phyloP scores from a whole-genome alignment of 2,797 vertebrate genomes.

The Pampus argenteus region DNA sequence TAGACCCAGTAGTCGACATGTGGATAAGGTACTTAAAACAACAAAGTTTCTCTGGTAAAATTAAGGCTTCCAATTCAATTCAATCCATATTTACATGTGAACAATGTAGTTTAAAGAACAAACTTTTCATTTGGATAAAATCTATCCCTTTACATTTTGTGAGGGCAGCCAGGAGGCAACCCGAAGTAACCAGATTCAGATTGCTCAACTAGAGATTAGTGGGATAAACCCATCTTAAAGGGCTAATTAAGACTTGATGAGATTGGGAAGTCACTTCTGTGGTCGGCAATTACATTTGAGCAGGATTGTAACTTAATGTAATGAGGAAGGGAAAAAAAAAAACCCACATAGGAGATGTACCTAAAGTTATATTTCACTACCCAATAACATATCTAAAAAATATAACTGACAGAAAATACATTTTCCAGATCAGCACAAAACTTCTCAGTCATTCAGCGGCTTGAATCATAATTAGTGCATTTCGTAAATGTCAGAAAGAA shows the following conservation, averaged over 20 bases:
- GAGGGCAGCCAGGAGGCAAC: slow-evolving; percentile 60
- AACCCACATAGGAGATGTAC: slow-evolving; percentile 23
- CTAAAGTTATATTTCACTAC: slow-evolving; percentile 4
- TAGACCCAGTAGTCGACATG: background rate
- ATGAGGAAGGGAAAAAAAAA: slow-evolving; percentile 47
- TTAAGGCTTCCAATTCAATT: background rate
- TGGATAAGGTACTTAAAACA: background rate
- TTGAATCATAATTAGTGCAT: background rate
- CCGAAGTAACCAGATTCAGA: slow-evolving; percentile 74
- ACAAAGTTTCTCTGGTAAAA: background rate
- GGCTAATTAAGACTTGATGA: slow-evolving; percentile 82
- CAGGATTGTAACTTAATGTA: slow-evolving; percentile 81
- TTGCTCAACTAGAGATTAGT: slow-evolving; percentile 76
- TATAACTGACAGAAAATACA: background rate
- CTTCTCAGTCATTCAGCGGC: background rate
- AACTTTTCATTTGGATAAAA: slow-evolving; percentile 33
- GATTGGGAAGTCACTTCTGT: slow-evolving; percentile 81
- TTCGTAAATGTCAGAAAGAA: background rate
- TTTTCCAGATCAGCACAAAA: background rate
- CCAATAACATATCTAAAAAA: slow-evolving; percentile 6
- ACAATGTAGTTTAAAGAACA: background rate
- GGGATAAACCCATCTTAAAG: slow-evolving; percentile 80
- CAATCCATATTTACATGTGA: background rate
- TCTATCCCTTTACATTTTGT: slow-evolving; percentile 25
- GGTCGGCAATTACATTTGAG: slow-evolving; percentile 82